Percentiles rank a stretch among this genome's conserved stretches.
Evolutionary conservation across 2,113 vertebrate species (phyloP).

Genomic region (Cochlearius cochlearius): DNA sequence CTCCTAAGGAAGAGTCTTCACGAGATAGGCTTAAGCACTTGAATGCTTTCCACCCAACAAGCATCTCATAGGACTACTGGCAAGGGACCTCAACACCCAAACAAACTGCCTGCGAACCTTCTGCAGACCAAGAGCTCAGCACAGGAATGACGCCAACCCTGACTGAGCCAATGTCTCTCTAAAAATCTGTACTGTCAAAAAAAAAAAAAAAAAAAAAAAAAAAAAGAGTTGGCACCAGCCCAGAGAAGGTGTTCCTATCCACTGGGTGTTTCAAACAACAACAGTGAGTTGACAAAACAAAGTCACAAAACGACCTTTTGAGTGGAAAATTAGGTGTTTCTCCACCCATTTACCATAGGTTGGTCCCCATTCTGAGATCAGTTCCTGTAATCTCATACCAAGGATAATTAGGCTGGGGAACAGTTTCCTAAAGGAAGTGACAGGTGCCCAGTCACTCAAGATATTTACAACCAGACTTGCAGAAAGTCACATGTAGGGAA

Average conservation of each 20-base stretch:
- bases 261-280: neutral
- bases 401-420: neutral
- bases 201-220: neutral
- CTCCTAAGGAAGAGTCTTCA: neutral
- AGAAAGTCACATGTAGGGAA: conserved; percentile 39
- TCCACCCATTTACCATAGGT: neutral
- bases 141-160: neutral
- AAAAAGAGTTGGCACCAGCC: neutral
- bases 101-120: neutral
- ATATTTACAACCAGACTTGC: conserved; percentile 32
- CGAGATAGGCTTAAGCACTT: neutral
- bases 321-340: neutral
- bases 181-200: neutral
- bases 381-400: conserved; percentile 36
- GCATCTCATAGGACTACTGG: neutral
- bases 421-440: conserved; percentile 49
- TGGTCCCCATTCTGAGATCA: neutral
- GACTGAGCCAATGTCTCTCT: neutral
- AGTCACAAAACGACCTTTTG: neutral
- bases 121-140: neutral
- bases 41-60: neutral
- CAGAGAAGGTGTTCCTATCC: neutral
- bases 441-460: conserved; percentile 42
- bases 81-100: neutral
- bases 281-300: neutral